Evolutionary conservation across 30 jellyfish, hydroid and myxozoan species (phyloP).

Genomic region (Catostylus mosaicus): DNA sequence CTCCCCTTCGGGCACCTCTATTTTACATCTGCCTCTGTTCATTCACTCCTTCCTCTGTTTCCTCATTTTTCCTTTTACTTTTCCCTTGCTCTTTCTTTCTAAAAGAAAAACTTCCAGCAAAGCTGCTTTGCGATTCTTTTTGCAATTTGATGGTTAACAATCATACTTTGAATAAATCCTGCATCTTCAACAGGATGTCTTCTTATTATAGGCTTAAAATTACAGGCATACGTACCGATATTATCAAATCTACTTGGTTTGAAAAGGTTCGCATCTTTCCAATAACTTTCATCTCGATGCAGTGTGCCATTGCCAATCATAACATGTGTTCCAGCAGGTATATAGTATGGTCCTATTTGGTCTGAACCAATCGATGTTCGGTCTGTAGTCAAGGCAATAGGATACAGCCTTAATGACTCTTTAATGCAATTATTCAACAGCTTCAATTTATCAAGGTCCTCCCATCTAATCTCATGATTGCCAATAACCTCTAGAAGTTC

Average conservation of each 20-base stretch:
- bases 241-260: slow-evolving; percentile 56
- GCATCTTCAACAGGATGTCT: too few relatives aligned
- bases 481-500: slow-evolving; percentile 5
- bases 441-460: slow-evolving; percentile 30
- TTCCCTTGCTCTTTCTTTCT: too few relatives aligned
- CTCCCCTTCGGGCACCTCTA: too few relatives aligned
- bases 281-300: slow-evolving; percentile 58
- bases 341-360: slow-evolving; percentile 47
- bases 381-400: slow-evolving; percentile 57
- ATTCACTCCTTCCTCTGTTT: too few relatives aligned
- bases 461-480: slow-evolving; percentile 41
- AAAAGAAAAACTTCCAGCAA: too few relatives aligned
- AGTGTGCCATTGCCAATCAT: slow-evolving; percentile 73
- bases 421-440: slow-evolving; percentile 53
- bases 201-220: not conserved
- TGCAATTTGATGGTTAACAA: too few relatives aligned
- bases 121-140: too few relatives aligned
- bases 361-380: slow-evolving; percentile 56
- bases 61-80: too few relatives aligned
- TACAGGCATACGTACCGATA: slow-evolving; percentile 16
- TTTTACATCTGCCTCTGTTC: too few relatives aligned
- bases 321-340: slow-evolving; percentile 72
- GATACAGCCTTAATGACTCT: slow-evolving; percentile 69
- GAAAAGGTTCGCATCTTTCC: slow-evolving; percentile 59
- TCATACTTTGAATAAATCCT: too few relatives aligned